These are phyloP conservation scores for Tenthredo livida DNA, from an alignment of 2,888 invertebrate genomes.

Conservation along the genomic window DNA sequence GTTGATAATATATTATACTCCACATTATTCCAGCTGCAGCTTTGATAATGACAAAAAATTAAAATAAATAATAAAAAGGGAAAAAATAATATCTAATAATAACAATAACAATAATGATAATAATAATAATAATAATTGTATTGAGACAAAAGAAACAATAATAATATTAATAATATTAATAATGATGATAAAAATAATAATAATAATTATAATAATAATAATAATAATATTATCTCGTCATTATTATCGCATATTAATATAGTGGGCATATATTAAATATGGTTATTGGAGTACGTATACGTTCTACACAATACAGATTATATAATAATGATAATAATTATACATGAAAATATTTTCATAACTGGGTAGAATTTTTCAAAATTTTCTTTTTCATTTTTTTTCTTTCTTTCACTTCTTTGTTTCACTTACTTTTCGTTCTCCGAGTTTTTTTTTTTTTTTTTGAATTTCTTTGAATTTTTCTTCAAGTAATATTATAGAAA, in stretches of 20 bases:
- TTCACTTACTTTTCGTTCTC: not conserved
- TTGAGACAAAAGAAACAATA: slow-evolving; percentile 9
- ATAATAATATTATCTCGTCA: not conserved
- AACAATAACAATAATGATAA: not conserved
- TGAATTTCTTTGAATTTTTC: too few relatives aligned
- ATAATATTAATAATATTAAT: not conserved
- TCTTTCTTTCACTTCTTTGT: not conserved
- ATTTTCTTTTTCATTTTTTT: not conserved
- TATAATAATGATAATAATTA: too few relatives aligned
- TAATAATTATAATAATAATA: not conserved
- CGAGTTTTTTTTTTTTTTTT: not conserved
- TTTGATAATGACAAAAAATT: not conserved
- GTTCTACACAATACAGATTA: not conserved
- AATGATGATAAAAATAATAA: not conserved
- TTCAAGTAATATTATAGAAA: not conserved
- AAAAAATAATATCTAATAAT: not conserved
- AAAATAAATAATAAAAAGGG: not conserved
- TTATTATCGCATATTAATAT: not conserved
- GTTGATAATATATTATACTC: not conserved
- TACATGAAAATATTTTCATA: not conserved
- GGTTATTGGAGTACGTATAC: not conserved
- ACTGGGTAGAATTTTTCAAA: not conserved
- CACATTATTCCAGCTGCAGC: not conserved
- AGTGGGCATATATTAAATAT: not conserved
- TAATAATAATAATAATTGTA: not conserved